Base-by-base conservation (phyloP, 1,140 invertebrate genomes). In the Leptoteleia sp. region DNA sequence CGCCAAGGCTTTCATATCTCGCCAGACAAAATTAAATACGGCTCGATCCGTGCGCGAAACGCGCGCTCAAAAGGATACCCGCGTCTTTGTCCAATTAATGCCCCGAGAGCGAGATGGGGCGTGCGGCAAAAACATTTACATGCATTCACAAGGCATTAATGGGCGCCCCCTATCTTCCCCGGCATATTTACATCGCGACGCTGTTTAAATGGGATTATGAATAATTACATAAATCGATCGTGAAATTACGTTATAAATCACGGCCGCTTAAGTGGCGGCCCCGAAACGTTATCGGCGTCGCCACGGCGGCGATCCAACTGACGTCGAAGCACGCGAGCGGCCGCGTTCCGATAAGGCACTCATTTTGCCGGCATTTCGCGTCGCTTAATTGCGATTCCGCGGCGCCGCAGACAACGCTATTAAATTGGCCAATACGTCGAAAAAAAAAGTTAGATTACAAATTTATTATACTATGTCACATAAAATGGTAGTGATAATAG, bases 191-290 rank as follows among this genome's bases (percentile, higher is more conserved):
- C 33, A 40, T 38, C 5, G 12, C 35, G 9, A 16, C 40, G 50
- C n/a, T 55, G 40, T 40, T 27, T 40, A 55, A 40, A 55, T 55
- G 37, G 40, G 33, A 40, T 40, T 16, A 55, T 55, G 37, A 55
- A 55, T 55, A 55, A 40, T 38, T 55, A 40, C 50, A 55, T 55
- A 55, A 40, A 55, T 55, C 37, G 33, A 55, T 55, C 35, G 50
- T n/a, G n/a, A 40, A 40, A 40, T 40, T 16, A 40, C 22, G 17
- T 40, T 55, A 55, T 55, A 55, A 55, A 55, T 25, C 35, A n/a
- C 8, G n/a, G 16, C 5, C 40, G 37, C 35, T 12, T 55, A 55
- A 55, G 40, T n/a, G n/a, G 35, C n/a, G 3, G 13, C 0, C 19
- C 8, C 11, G 8, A 0, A 31, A 35, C 47, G 31, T 38, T 54